Conservation (phyloP, 2,888 invertebrate species). For the Nesidiocoris tenuis region DNA sequence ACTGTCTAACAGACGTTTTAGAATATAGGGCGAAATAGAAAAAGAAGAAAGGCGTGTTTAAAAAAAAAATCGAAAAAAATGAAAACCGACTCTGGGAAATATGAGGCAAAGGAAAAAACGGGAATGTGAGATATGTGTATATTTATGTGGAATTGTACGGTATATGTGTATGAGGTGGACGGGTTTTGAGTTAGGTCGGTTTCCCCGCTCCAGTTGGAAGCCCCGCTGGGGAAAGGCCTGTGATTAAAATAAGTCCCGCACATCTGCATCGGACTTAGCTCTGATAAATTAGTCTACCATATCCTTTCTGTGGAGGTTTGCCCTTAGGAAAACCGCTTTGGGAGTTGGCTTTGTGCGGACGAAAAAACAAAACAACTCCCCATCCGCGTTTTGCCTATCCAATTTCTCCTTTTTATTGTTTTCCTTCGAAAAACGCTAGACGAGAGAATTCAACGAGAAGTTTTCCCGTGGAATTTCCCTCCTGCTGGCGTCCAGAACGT, state of each 20-base stretch:
- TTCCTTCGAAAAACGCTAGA: not conserved
- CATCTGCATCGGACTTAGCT: constrained; percentile 37
- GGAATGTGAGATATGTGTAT: not conserved
- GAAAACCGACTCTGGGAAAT: not conserved
- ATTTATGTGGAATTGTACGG: not conserved
- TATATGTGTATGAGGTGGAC: not conserved
- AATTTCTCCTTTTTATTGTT: not conserved
- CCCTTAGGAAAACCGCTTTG: not conserved
- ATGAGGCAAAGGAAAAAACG: not conserved
- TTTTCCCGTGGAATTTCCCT: no score
- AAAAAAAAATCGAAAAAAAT: not conserved
- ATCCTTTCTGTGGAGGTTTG: constrained; percentile 24
- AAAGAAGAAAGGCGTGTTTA: no score
- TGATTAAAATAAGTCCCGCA: constrained; percentile 25
- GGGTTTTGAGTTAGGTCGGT: not conserved
- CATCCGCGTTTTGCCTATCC: not conserved
- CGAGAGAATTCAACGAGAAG: constrained; percentile 4
- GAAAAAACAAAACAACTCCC: not conserved
- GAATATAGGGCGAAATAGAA: not conserved
- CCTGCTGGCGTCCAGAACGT: no score
- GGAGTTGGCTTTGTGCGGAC: not conserved
- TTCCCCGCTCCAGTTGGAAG: not conserved
- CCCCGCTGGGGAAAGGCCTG: constrained; percentile 11
- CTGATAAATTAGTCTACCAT: constrained; percentile 36
- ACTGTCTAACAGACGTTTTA: not conserved